Conservation (phyloP, 2,113 vertebrate species). For the Alouatta palliata region DNA sequence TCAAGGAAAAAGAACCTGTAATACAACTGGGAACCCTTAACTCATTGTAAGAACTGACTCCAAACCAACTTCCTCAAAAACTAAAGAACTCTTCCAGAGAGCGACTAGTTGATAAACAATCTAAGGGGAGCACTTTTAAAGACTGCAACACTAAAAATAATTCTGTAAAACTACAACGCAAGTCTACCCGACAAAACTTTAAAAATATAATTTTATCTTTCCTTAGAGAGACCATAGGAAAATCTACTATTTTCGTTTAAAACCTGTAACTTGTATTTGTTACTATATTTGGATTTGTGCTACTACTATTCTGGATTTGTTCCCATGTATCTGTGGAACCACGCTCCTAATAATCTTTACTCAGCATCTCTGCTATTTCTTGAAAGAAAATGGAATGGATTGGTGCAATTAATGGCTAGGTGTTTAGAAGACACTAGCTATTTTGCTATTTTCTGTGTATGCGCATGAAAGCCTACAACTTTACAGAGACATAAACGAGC, state of each 20-base stretch:
- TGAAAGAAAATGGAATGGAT: constrained; percentile 4
- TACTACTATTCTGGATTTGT: not conserved
- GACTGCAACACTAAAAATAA: not conserved
- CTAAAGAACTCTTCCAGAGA: not conserved
- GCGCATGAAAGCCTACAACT: not conserved
- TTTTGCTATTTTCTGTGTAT: constrained; percentile 16
- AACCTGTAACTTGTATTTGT: not conserved
- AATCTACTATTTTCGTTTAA: constrained; percentile 26
- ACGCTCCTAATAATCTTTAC: constrained; percentile 13
- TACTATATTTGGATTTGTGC: constrained; percentile 20
- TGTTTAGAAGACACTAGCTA: not conserved
- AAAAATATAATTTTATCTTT: not conserved
- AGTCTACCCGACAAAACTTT: not conserved
- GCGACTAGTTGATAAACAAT: not conserved
- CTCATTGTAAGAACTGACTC: not conserved
- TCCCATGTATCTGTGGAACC: not conserved
- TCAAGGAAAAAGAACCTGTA: not conserved
- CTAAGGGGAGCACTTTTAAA: not conserved
- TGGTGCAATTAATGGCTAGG: not conserved
- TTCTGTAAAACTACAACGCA: not conserved
- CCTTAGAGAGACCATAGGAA: constrained; percentile 19
- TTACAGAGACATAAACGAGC: not conserved
- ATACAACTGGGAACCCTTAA: not conserved
- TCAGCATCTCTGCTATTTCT: not conserved
- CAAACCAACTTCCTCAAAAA: constrained; percentile 18